Evolutionary conservation across 2,113 vertebrate genomes (phyloP), one percentile per base, ranked within the genome.

Genomic region (Ceyx melanurus): DNA sequence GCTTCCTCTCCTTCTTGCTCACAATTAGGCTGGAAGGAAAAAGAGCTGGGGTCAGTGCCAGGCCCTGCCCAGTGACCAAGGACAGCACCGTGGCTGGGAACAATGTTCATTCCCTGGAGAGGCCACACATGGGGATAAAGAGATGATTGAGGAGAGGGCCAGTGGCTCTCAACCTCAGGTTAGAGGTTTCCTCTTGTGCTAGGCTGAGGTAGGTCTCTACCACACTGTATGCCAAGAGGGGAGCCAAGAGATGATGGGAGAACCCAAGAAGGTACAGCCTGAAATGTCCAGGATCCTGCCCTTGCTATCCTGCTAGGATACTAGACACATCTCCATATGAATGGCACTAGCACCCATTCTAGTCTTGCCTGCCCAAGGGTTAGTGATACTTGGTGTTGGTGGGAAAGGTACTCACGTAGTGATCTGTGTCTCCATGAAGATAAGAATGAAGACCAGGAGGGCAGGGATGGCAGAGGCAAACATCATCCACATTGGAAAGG

Each of bases 391-490:
- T 82, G 33, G 33, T 1, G 2, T 21, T 53, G 37, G 20, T 4
- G 6, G 28, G 23, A 23, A 48, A 68, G 72, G 40, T 61, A 98
- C 99, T 97, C 97, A 99, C 99, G 99, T 99, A 8, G 99, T 99
- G 92, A 99, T 99, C 92, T 99, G 99, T 11, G 99, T 99, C 97
- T 99, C 99, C 99, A 99, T 99, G 96, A 99, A 99, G 96, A 99
- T 99, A 82, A 99, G 98, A 96, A 99, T 99, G 96, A 99, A 99
- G 93, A 99, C 99, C 25, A 99, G 97, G 33, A 99, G 98, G 15
- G 99, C 99, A 0, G 99, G 99, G n/a, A 99, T 98, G 20, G 99
- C 97, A 4, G 99, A 98, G 1, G 99, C 99, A 62, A 98, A 98
- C 98, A 99, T 99, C 99, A 99, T 99, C 99, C 99, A 99, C 45